Conservation (phyloP, 2,113 vertebrate species). For the Nansenia antarctica region DNA sequence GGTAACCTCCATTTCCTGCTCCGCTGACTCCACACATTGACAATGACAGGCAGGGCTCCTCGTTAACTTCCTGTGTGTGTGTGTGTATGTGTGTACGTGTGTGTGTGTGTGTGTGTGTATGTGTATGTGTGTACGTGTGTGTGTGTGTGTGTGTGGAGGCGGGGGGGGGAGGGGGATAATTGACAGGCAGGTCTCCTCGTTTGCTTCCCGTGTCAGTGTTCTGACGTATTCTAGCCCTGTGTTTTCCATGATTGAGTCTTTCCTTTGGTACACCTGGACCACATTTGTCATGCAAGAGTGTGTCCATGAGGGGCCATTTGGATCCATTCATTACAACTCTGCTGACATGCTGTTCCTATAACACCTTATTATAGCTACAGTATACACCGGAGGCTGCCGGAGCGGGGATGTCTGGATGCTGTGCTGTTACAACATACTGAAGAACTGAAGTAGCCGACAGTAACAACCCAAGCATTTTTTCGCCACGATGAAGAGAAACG, state of each 20-base stretch:
- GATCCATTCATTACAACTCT: constrained; percentile 22
- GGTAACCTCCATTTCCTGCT: constrained; percentile 31
- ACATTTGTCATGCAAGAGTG: constrained; percentile 16
- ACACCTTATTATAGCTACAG: constrained; percentile 2
- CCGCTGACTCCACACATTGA: constrained; percentile 5
- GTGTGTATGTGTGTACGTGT: too few relatives aligned
- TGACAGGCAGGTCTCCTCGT: constrained; percentile 29
- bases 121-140: too few relatives aligned
- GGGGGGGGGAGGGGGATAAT: too few relatives aligned
- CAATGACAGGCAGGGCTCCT: constrained; percentile 22
- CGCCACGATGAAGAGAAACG: too few relatives aligned
- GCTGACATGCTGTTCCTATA: constrained; percentile 30
- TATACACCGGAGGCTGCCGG: constrained; percentile 13
- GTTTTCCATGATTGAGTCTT: constrained; percentile 40
- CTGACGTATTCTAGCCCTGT: constrained; percentile 22
- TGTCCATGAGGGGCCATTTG: constrained; percentile 40
- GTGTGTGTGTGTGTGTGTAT: too few relatives aligned
- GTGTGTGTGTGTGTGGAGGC: too few relatives aligned
- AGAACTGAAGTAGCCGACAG: not conserved
- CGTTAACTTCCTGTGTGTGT: constrained; percentile 46
- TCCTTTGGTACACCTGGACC: constrained; percentile 55
- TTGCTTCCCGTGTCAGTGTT: constrained; percentile 45
- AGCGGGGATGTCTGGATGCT: constrained; percentile 6
- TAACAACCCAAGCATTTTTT: too few relatives aligned
- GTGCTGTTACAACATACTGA: constrained; percentile 3